A percentile compares a stretch with the other conserved stretches of the same genome.
Conservation (phyloP, 2,113 vertebrate species). For the Seriola rivoliana region DNA sequence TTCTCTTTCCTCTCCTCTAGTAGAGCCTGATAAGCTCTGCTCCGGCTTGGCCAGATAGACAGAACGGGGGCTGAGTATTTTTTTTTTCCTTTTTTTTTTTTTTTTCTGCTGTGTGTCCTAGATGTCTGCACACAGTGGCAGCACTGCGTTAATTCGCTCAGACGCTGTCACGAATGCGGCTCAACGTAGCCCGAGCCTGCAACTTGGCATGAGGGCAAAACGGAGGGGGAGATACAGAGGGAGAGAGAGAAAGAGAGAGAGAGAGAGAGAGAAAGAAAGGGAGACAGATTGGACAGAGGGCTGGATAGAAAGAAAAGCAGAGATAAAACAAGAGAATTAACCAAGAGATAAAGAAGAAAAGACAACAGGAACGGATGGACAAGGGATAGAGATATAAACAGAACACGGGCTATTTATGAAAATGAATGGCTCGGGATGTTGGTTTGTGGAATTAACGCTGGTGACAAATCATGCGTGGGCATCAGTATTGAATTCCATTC, state of each 20-base stretch:
- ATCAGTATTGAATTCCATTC: slow-evolving; percentile 55
- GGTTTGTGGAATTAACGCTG: slow-evolving; percentile 68
- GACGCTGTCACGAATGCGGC: slow-evolving; percentile 74
- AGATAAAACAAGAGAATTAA: slow-evolving; percentile 66
- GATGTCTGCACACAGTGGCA: slow-evolving; percentile 72
- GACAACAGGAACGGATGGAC: slow-evolving; percentile 44
- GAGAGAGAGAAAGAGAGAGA: neutral
- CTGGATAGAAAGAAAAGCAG: slow-evolving; percentile 22
- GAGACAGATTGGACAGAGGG: neutral
- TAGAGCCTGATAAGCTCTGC: slow-evolving; percentile 67
- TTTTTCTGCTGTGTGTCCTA: slow-evolving; percentile 67
- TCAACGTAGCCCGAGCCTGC: slow-evolving; percentile 54
- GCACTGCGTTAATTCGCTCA: slow-evolving; percentile 72
- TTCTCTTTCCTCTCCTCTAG: slow-evolving; percentile 53
- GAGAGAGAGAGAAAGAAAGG: slow-evolving; percentile 4
- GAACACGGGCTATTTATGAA: slow-evolving; percentile 67
- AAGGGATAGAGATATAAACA: slow-evolving; percentile 48
- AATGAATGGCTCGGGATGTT: slow-evolving; percentile 59
- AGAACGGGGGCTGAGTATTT: slow-evolving; percentile 49
- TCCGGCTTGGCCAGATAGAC: slow-evolving; percentile 62
- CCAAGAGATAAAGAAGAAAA: slow-evolving; percentile 50
- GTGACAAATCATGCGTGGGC: slow-evolving; percentile 73
- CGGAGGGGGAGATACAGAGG: neutral
- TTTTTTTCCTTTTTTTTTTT: slow-evolving; percentile 4
- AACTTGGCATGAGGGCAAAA: slow-evolving; percentile 59